These are phyloP conservation scores for Acholoe squamosa DNA, from an alignment of 2,888 invertebrate species.

Conservation along the genomic window DNA sequence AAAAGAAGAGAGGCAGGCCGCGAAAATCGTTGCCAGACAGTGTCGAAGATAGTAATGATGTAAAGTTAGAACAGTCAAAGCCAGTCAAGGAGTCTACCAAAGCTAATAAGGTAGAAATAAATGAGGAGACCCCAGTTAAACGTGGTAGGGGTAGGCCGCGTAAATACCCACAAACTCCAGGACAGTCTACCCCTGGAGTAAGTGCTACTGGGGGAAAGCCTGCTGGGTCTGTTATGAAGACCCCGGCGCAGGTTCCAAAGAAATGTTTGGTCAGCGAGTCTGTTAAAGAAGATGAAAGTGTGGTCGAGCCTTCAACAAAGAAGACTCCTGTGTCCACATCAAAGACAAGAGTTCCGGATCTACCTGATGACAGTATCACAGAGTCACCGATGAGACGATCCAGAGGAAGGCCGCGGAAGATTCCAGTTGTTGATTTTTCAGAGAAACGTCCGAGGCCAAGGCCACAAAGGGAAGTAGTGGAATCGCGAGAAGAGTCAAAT, in stretches of 20 bases:
- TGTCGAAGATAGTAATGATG: background rate
- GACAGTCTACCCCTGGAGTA: background rate
- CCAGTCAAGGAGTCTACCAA: background rate
- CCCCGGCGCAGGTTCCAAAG: background rate
- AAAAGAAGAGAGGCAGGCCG: slow-evolving; percentile 1
- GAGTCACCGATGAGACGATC: background rate
- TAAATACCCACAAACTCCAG: background rate
- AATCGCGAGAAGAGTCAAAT: background rate
- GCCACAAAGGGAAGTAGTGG: background rate
- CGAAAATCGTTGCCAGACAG: background rate
- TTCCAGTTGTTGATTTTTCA: background rate
- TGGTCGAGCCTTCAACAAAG: background rate
- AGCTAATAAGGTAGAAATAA: background rate
- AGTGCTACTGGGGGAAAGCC: no score
- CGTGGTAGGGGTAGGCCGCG: background rate
- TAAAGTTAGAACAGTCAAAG: background rate
- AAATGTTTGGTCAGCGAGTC: background rate
- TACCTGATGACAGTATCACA: background rate
- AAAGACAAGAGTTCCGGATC: background rate
- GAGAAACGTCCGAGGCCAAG: background rate
- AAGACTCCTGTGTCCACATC: background rate
- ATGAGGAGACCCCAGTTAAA: background rate
- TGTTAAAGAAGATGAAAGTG: background rate
- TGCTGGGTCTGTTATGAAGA: background rate
- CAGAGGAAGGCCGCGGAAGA: slow-evolving; percentile 4